Base-by-base conservation (phyloP, 2,888 invertebrate genomes). In the Antitype chi region DNA sequence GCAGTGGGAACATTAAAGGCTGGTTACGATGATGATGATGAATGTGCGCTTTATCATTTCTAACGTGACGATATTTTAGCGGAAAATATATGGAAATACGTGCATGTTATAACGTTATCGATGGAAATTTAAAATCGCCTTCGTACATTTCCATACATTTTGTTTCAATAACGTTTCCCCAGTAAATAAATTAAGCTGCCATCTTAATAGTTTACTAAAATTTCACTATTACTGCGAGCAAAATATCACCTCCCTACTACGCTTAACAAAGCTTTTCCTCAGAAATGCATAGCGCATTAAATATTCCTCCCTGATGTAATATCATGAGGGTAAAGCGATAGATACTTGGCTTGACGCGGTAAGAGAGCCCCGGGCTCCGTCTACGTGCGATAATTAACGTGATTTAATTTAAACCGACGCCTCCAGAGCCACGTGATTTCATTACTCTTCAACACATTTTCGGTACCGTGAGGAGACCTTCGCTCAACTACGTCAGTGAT, bases 401-500 rank as follows among this genome's bases (percentile, higher is more conserved):
- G 94, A 95, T 95, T 94, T 93, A 93, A 96, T 95, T 95, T 94
- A 86, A 90, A 91, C 91, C 91, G 91, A 89, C 90, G 90, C 91
- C 89, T 86, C 91, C 89, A 91, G 94, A 92, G 93, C 94, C 94
- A 91, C 93, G 91, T 94, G 94, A 96, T 95, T 94, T 88, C 92
- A 94, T 95, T 95, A 94, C 90, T 89, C 90, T 90, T 90, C 90
- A 93, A 92, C 93, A 93, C 93, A 92, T 93, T 93, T 94, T 89
- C 89, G 90, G 88, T 75, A 78, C 75, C 81, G 81, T 88, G 78
- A 88, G 76, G 73, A 53, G 28, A 67, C 25, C 23, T 77, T 17
- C 55, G 60, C 66, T 59, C 68, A n/a, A 28, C 63, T 69, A 74
- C 72, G 62, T 67, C 76, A 70, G 38, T 64, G 57, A 49, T 59